These are phyloP conservation scores for Brachyalestes nurse DNA, from an alignment of 2,797 vertebrate genomes.

Conservation along the genomic window DNA sequence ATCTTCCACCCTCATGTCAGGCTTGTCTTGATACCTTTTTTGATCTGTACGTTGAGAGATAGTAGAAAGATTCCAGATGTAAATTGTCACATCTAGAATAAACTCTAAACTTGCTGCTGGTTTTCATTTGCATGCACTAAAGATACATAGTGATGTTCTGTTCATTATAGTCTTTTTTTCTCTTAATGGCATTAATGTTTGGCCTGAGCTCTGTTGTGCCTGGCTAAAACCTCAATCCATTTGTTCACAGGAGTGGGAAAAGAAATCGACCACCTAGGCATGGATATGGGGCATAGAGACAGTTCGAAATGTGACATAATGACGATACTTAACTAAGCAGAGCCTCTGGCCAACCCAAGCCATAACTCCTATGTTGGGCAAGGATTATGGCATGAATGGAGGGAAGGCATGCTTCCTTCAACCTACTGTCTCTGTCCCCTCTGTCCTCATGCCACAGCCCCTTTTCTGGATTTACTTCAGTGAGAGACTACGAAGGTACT, in stretches of 20 bases:
- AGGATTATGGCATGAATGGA: conserved; percentile 29
- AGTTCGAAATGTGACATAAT: not conserved
- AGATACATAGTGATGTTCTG: not conserved
- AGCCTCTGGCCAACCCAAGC: conserved; percentile 26
- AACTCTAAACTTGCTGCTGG: not conserved
- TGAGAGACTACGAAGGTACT: conserved; percentile 41
- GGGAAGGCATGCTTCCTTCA: conserved; percentile 16
- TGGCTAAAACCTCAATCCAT: not conserved
- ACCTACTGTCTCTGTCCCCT: conserved; percentile 35
- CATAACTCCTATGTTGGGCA: conserved; percentile 38
- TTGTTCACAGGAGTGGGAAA: conserved; percentile 92
- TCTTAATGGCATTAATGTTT: not conserved
- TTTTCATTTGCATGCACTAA: not conserved
- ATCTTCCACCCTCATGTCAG: not conserved
- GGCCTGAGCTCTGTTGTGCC: not conserved
- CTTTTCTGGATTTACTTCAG: conserved; percentile 33
- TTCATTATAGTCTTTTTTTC: not conserved
- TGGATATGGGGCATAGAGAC: not conserved
- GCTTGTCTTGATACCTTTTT: not conserved
- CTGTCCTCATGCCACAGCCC: conserved; percentile 18
- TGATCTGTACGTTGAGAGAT: not conserved
- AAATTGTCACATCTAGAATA: not conserved
- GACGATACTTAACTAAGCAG: conserved; percentile 5
- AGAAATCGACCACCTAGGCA: conserved; percentile 79
- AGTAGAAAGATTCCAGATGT: not conserved